Conservation (phyloP, 2,888 invertebrate species). For the Deroplatys truncata region DNA sequence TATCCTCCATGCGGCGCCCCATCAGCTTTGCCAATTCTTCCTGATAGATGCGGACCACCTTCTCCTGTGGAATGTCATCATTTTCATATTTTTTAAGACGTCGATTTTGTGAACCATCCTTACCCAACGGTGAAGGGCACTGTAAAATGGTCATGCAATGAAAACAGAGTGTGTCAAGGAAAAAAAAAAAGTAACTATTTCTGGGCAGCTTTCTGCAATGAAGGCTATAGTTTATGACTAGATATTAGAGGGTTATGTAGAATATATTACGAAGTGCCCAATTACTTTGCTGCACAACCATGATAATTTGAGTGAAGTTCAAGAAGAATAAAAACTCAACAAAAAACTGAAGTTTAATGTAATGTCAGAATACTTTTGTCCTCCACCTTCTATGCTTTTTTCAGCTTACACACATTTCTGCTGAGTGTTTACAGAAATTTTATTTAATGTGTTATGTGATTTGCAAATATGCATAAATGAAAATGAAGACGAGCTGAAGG, state of each 20-base stretch:
- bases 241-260: background rate
- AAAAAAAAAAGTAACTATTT: background rate
- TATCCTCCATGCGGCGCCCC: constrained; percentile 69
- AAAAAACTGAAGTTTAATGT: background rate
- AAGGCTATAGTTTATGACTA: background rate
- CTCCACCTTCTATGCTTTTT: background rate
- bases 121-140: constrained; percentile 77
- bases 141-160: constrained; percentile 40
- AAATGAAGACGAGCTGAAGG: too few relatives aligned
- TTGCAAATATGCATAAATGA: too few relatives aligned
- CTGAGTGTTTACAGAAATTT: background rate
- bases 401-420: background rate
- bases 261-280: background rate
- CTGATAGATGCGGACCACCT: constrained; percentile 90
- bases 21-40: constrained; percentile 92
- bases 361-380: background rate
- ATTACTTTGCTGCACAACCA: background rate
- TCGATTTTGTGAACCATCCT: constrained; percentile 64
- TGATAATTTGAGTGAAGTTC: background rate
- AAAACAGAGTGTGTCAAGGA: background rate
- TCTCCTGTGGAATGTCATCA: constrained; percentile 94
- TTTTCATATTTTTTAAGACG: constrained; percentile 84
- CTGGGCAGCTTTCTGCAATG: background rate
- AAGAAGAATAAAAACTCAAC: background rate
- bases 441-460: background rate